Percentiles rank a stretch among this genome's conserved stretches.
Evolutionary conservation across 1,140 invertebrate genomes (phyloP).

Genomic region (Listronotus oregonensis): DNA sequence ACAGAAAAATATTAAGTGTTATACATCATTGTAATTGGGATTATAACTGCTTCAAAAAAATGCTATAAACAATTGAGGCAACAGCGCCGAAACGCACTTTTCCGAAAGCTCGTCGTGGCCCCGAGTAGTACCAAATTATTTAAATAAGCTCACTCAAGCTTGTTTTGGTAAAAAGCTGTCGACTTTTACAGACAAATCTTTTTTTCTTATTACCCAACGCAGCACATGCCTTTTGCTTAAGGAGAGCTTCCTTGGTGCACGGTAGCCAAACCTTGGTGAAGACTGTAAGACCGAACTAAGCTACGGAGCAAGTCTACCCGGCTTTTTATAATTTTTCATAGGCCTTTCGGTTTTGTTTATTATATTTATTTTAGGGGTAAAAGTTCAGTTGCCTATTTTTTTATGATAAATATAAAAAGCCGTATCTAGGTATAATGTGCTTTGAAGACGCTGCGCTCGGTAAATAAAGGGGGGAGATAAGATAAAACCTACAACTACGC

Average conservation of each 20-base stretch:
- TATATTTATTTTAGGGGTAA: conserved; percentile 9
- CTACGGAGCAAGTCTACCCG: not conserved
- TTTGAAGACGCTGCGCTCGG: conserved; percentile 3
- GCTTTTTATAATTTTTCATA: conserved; percentile 18
- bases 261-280: conserved; percentile 5
- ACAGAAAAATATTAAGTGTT: too few relatives aligned
- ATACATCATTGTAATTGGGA: too few relatives aligned
- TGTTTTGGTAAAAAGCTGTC: conserved; percentile 36
- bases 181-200: conserved; percentile 24
- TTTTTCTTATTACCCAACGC: not conserved
- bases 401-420: conserved; percentile 14
- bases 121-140: conserved; percentile 28
- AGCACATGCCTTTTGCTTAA: conserved; percentile 18
- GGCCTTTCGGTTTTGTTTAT: not conserved
- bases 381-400: conserved; percentile 15
- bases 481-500: conserved; percentile 15
- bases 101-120: conserved; percentile 10
- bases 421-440: not conserved
- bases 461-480: conserved; percentile 25
- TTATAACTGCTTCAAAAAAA: too few relatives aligned
- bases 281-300: conserved; percentile 4
- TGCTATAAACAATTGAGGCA: too few relatives aligned
- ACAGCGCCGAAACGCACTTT: conserved; percentile 9
- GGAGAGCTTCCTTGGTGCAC: too few relatives aligned
- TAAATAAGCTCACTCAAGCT: conserved; percentile 26